A percentile compares a stretch with the other conserved stretches of the same genome.
These are phyloP conservation scores for Crossocerus cetratus DNA, from an alignment of 2,888 invertebrate species.

Conservation along the genomic window DNA sequence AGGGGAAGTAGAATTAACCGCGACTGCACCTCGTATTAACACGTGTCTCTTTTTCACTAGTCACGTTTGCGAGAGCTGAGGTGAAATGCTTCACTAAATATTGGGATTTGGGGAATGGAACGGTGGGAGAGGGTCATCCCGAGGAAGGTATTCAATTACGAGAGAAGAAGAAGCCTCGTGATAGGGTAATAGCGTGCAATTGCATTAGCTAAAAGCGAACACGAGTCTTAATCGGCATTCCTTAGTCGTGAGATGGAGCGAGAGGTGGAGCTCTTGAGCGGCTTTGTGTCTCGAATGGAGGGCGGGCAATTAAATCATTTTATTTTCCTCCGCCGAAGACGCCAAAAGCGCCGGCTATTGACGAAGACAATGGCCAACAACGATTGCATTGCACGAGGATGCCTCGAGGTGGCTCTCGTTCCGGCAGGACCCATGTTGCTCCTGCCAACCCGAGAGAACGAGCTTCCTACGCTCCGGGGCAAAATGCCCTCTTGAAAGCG, in stretches of 20 bases:
- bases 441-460: conserved; percentile 11
- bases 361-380: conserved; percentile 29
- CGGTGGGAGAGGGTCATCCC: background rate
- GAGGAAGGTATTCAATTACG: conserved; percentile 4
- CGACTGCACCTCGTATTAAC: background rate
- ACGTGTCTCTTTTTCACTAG: background rate
- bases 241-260: background rate
- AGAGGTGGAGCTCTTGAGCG: too few relatives aligned
- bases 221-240: background rate
- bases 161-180: too few relatives aligned
- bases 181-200: background rate
- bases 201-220: background rate
- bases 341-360: conserved; percentile 18
- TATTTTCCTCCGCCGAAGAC: conserved; percentile 23
- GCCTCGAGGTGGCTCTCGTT: background rate
- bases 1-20: background rate
- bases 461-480: conserved; percentile 17
- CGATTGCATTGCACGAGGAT: background rate
- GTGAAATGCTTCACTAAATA: background rate
- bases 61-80: too few relatives aligned
- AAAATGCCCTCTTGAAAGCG: conserved; percentile 1
- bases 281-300: background rate
- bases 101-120: background rate
- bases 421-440: conserved; percentile 15
- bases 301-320: conserved; percentile 35